Conservation (phyloP, 2,113 vertebrate genomes). For the Malurus elegans region DNA sequence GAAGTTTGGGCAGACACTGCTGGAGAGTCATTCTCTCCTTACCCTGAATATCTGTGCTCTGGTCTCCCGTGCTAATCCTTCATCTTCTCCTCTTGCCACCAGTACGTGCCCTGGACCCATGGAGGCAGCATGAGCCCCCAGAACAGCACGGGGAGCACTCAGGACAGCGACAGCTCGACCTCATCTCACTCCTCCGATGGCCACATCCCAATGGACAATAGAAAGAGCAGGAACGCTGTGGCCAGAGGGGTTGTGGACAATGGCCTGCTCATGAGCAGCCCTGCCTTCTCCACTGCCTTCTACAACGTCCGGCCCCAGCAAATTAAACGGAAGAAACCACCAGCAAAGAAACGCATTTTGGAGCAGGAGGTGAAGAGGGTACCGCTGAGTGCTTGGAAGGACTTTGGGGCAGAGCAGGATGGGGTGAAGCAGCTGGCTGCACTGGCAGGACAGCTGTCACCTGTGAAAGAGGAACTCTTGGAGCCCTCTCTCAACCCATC, state of each 20-base stretch:
- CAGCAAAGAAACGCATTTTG: conserved; percentile 45
- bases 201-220: neutral
- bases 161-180: conserved; percentile 92
- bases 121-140: conserved; percentile 92
- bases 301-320: conserved; percentile 20
- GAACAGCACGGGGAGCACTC: conserved; percentile 94
- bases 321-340: conserved; percentile 60
- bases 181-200: conserved; percentile 53
- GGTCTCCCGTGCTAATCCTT: neutral
- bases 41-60: neutral
- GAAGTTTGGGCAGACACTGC: neutral
- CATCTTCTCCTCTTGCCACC: neutral
- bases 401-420: neutral
- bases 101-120: conserved; percentile 80
- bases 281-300: conserved; percentile 16
- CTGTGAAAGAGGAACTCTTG: neutral
- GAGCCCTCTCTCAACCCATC: neutral
- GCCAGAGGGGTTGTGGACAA: neutral
- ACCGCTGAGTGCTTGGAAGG: neutral
- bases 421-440: neutral
- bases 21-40: neutral
- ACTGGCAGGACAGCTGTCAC: neutral
- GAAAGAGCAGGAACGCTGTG: neutral
- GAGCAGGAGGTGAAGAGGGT: conserved; percentile 35
- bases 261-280: neutral